Evolutionary conservation across 1,140 invertebrate species (phyloP).

Genomic region (Nomia melanderi): DNA sequence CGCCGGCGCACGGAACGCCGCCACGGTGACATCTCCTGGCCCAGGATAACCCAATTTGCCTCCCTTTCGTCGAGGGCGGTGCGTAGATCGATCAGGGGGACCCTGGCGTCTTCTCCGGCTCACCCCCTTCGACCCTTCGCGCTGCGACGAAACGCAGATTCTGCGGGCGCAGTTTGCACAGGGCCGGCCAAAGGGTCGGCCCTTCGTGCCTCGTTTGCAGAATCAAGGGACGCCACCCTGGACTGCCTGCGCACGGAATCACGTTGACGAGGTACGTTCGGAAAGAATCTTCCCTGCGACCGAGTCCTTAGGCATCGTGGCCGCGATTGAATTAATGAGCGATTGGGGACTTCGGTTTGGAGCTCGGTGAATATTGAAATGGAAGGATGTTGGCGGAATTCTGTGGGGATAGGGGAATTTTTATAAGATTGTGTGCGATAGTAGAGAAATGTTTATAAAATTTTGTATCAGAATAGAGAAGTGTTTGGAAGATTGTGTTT

Average conservation of each 20-base stretch:
- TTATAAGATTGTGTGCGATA: no score
- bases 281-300: background rate
- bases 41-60: constrained; percentile 48
- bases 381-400: no score
- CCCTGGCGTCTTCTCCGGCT: constrained; percentile 4
- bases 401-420: no score
- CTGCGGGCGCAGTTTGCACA: constrained; percentile 43
- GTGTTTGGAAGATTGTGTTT: no score
- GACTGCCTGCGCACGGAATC: constrained; percentile 32
- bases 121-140: background rate
- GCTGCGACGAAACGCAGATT: constrained; percentile 54
- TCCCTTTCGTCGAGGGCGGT: constrained; percentile 32
- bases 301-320: background rate
- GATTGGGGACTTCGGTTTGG: no score
- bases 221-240: background rate
- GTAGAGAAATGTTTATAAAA: no score
- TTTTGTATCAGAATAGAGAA: no score
- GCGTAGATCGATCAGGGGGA: constrained; percentile 48
- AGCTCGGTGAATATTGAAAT: no score
- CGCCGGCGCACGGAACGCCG: constrained; percentile 7
- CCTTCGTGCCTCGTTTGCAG: constrained; percentile 42
- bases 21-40: constrained; percentile 24
- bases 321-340: background rate
- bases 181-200: constrained; percentile 25
- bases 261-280: constrained; percentile 21